Percentiles rank a stretch among this genome's conserved stretches.
Evolutionary conservation across 2,888 invertebrate species (phyloP).

Genomic region (Ectemnius cavifrons): DNA sequence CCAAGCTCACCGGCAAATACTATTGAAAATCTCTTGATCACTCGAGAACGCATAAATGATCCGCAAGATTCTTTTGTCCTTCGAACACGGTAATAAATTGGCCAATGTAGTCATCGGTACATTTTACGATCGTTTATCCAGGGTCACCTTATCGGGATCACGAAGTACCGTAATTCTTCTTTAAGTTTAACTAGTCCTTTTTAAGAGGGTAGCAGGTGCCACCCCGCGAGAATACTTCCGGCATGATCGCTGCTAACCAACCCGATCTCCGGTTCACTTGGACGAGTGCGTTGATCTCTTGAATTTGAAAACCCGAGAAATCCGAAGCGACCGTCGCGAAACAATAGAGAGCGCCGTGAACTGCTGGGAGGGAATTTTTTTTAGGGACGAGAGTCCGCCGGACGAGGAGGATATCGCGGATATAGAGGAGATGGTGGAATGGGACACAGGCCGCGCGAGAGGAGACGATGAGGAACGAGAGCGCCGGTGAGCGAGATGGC

Average conservation of each 20-base stretch:
- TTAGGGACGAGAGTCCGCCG: slow-evolving; percentile 49
- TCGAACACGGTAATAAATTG: too few relatives aligned
- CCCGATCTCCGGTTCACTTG: neutral
- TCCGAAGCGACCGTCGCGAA: slow-evolving; percentile 4
- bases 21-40: too few relatives aligned
- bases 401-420: slow-evolving; percentile 67
- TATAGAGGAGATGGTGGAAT: slow-evolving; percentile 61
- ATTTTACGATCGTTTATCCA: too few relatives aligned
- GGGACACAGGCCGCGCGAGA: slow-evolving; percentile 23
- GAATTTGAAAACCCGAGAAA: slow-evolving; percentile 17
- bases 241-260: neutral
- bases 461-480: slow-evolving; percentile 16
- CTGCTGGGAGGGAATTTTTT: slow-evolving; percentile 53
- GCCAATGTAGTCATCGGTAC: too few relatives aligned
- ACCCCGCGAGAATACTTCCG: neutral
- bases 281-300: slow-evolving; percentile 6
- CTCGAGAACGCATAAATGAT: too few relatives aligned
- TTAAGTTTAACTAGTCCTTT: too few relatives aligned
- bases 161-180: too few relatives aligned
- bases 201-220: too few relatives aligned
- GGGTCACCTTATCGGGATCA: too few relatives aligned
- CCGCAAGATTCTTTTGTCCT: too few relatives aligned
- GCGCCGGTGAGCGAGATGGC: slow-evolving; percentile 38
- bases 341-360: slow-evolving; percentile 31
- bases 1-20: too few relatives aligned